phyloP scores from a whole-genome alignment of 2,113 vertebrate genomes.

The Salminus brasiliensis region DNA sequence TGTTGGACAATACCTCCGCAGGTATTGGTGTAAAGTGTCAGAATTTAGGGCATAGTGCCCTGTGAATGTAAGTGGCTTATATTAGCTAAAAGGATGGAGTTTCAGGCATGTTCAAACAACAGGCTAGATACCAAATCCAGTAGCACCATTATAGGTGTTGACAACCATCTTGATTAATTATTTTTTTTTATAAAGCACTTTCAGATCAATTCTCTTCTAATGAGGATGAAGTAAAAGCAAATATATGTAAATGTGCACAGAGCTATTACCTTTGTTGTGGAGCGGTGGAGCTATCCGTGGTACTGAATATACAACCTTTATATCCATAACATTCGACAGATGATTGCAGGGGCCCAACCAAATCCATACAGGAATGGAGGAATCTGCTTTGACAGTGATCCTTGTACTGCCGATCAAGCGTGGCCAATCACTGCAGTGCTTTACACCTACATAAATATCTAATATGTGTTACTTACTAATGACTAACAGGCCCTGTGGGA shows the following conservation, averaged over 20 bases:
- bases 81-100: neutral
- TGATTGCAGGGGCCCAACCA: conserved; percentile 32
- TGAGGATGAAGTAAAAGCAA: too few relatives aligned
- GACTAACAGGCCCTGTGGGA: conserved; percentile 50
- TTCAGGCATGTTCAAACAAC: neutral
- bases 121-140: too few relatives aligned
- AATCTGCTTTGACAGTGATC: conserved; percentile 32
- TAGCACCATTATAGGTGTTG: too few relatives aligned
- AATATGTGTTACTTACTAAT: conserved; percentile 56
- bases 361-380: conserved; percentile 36
- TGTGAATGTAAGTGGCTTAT: neutral
- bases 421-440: conserved; percentile 28
- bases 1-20: too few relatives aligned
- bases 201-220: too few relatives aligned
- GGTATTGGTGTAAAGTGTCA: too few relatives aligned
- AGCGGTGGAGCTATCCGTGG: neutral
- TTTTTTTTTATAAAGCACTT: too few relatives aligned
- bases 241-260: too few relatives aligned
- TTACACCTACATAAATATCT: conserved; percentile 54
- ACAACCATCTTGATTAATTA: too few relatives aligned
- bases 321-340: conserved; percentile 3
- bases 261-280: too few relatives aligned
- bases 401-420: conserved; percentile 18
- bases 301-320: conserved; percentile 8
- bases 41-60: too few relatives aligned